phyloP scores from a whole-genome alignment of 2,113 vertebrate genomes.

The Hemiscyllium ocellatum region DNA sequence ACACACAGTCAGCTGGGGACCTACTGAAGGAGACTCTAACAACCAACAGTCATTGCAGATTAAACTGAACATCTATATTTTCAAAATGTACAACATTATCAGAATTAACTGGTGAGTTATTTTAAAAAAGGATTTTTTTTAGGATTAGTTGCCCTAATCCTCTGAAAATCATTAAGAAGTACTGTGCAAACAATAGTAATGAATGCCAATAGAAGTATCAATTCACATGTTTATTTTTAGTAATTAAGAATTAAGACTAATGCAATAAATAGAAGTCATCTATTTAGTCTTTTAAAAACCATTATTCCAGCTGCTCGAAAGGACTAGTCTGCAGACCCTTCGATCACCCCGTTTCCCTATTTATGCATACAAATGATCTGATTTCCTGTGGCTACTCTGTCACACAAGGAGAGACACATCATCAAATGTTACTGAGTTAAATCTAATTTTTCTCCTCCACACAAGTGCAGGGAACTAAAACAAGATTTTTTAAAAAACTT shows the following conservation, averaged over 20 bases:
- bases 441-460: not conserved
- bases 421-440: constrained; percentile 6
- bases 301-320: not conserved
- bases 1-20: constrained; percentile 23
- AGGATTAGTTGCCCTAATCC: not conserved
- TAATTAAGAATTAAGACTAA: not conserved
- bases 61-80: not conserved
- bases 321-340: not conserved
- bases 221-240: not conserved
- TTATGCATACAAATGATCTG: constrained; percentile 36
- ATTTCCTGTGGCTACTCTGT: constrained; percentile 32
- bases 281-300: not conserved
- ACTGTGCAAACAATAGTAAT: not conserved
- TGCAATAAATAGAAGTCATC: not conserved
- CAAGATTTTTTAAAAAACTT: not conserved
- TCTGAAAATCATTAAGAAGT: not conserved
- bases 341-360: constrained; percentile 24
- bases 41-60: constrained; percentile 22
- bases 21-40: constrained; percentile 16
- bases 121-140: not conserved
- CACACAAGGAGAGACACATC: constrained; percentile 24
- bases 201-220: not conserved
- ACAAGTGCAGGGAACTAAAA: constrained; percentile 1
- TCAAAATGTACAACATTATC: not conserved
- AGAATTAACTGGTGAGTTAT: not conserved